Base-by-base conservation (phyloP, 2,888 invertebrate species). In the Chrysotoxum bicinctum region DNA sequence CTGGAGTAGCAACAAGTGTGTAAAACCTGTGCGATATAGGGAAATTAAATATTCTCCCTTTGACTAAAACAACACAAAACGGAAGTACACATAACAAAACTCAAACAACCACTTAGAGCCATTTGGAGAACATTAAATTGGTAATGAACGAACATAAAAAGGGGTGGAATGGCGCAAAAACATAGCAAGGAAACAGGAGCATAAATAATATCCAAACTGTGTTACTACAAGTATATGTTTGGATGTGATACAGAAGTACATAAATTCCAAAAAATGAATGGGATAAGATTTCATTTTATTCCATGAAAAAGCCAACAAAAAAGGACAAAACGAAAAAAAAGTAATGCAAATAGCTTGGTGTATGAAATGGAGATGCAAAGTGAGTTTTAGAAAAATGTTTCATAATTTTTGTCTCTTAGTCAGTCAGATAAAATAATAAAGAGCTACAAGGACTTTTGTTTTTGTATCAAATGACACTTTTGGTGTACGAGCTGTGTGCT, bases 91-190 rank as follows among this genome's bases (percentile, higher is more conserved):
- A 66, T 50, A 72, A 76, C 70, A 43, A 72, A 81, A 72, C 52
- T 82, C 43, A 68, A 77, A 72, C 76, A 72, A 60, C 58, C 72
- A 54, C 56, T 72, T 48, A 77, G 73, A 73, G 60, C 60, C 77
- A 82, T 77, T 68, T 66, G 73, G 72, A 82, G 77, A 77, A 68
- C 82, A 82, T 77, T 77, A 82, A 77, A 82, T 77, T 68, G 73
- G 82, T 73, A 82, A 82, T 82, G 82, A 77, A 77, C 76, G 56
- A 77, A 77, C 72, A 77, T 73, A 72, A 72, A 72, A 43, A 76
- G 35, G 56, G 56, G 56, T 23, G 48, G 48, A 7, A 14, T 12
- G 48, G 48, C 48, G 72, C 52, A 81, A 58, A 40, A 66, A 50
- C 23, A 60, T 48, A 58, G 35, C 10, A 64, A 43, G 40, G 77